Base-by-base conservation (phyloP, 1,140 invertebrate species). In the Sarcophaga bullata region DNA sequence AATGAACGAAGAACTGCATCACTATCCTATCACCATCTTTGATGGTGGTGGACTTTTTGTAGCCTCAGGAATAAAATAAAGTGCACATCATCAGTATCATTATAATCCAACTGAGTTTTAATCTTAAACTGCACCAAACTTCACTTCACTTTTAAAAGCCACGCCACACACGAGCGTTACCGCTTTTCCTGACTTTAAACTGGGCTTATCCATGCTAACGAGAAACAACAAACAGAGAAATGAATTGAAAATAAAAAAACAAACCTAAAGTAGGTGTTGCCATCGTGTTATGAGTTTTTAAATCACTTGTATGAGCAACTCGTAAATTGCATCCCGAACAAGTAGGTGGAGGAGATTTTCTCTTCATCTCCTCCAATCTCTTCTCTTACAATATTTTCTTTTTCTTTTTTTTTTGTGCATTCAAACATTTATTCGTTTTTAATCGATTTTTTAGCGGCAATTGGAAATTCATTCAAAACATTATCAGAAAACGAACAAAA, bases 211-310 rank as follows among this genome's bases (percentile, higher is more conserved):
- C 25, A 47, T 15, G 62, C 72, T 15, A 37, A 37, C 25, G 8
- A 19, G 49, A 6, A 54, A 48, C 68, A 73, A 68, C 11, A 47
- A 6, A 72, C 17, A 52, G 49, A 19, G 49, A 9, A 47, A n/a
- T 52, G 7, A 50, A 54, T n/a, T 8, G 48, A 54, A 37, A 13
- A 52, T 13, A 54, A 10, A 78, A 17, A 10, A 37, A n/a, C 8
- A 15, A 47, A 48, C n/a, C 47, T 80, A 80, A 80, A 81, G 80
- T 75, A 83, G 82, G 82, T 83, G 82, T 83, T 83, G 82, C 82
- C 82, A 83, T 75, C 62, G 80, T 83, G 82, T 83, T 83, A 83
- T 83, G 82, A 83, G 82, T 83, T 83, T 83, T 81, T 80, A 83
- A 83, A 83, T 83, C 78, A 81, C 82, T 73, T 80, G 49, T 49